phyloP scores from a whole-genome alignment of 2,888 invertebrate species.

The Pandemis corylana region DNA sequence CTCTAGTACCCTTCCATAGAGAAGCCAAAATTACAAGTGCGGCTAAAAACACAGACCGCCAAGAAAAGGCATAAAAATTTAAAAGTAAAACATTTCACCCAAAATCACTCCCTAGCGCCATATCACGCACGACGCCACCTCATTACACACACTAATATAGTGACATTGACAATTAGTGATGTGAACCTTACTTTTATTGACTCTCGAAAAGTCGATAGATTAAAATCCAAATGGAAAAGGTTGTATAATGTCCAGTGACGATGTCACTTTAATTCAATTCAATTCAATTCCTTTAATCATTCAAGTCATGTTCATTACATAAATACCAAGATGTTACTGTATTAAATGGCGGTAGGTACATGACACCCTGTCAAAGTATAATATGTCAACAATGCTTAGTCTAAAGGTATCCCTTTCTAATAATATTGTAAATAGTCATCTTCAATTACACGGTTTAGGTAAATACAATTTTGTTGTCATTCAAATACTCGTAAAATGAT shows the following conservation, averaged over 20 bases:
- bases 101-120: conserved; percentile 39
- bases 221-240: conserved; percentile 41
- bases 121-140: conserved; percentile 18
- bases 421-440: too few relatives aligned
- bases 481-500: too few relatives aligned
- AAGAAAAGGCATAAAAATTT: conserved; percentile 28
- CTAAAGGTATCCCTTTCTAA: too few relatives aligned
- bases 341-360: too few relatives aligned
- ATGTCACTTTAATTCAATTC: too few relatives aligned
- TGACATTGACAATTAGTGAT: conserved; percentile 6
- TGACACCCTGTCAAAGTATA: too few relatives aligned
- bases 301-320: too few relatives aligned
- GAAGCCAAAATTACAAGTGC: neutral
- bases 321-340: too few relatives aligned
- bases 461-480: too few relatives aligned
- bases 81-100: conserved; percentile 34
- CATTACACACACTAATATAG: conserved; percentile 24
- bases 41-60: conserved; percentile 1
- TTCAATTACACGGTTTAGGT: too few relatives aligned
- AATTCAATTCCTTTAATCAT: too few relatives aligned
- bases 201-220: conserved; percentile 37
- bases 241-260: conserved; percentile 27
- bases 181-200: neutral
- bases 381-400: too few relatives aligned
- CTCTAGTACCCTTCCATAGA: neutral